These are phyloP conservation scores for Phocides pigmalion DNA, from an alignment of 1,140 invertebrate genomes.

Conservation along the genomic window DNA sequence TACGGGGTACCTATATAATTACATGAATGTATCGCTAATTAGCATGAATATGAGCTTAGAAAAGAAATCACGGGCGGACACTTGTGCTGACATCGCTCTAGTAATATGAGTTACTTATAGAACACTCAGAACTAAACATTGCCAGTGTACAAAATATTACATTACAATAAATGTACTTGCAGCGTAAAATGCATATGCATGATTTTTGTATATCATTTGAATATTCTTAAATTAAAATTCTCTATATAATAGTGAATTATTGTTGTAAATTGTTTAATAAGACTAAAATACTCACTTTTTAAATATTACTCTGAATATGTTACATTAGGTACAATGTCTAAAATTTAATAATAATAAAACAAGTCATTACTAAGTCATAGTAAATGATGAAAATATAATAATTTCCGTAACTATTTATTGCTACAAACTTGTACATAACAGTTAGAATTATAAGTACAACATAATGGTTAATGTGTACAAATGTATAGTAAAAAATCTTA, in stretches of 20 bases:
- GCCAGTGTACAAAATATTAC: background rate
- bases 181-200: background rate
- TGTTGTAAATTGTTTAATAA: slow-evolving; percentile 34
- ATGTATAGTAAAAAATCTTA: slow-evolving; percentile 76
- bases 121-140: background rate
- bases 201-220: background rate
- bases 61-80: no score
- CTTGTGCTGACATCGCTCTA: background rate
- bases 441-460: slow-evolving; percentile 67
- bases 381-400: slow-evolving; percentile 65
- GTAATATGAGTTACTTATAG: background rate
- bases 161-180: background rate
- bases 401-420: slow-evolving; percentile 76
- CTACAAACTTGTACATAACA: slow-evolving; percentile 72
- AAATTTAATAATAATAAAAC: slow-evolving; percentile 41
- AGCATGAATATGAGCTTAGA: no score
- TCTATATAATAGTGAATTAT: slow-evolving; percentile 65
- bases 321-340: slow-evolving; percentile 38
- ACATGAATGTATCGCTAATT: no score
- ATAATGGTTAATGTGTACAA: slow-evolving; percentile 78
- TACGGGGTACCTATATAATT: no score
- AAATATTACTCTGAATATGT: slow-evolving; percentile 56
- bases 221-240: slow-evolving; percentile 40
- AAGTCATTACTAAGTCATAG: slow-evolving; percentile 59
- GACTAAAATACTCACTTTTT: slow-evolving; percentile 65